Base-by-base conservation (phyloP, 2,113 vertebrate species). In the Corvus cornix region DNA sequence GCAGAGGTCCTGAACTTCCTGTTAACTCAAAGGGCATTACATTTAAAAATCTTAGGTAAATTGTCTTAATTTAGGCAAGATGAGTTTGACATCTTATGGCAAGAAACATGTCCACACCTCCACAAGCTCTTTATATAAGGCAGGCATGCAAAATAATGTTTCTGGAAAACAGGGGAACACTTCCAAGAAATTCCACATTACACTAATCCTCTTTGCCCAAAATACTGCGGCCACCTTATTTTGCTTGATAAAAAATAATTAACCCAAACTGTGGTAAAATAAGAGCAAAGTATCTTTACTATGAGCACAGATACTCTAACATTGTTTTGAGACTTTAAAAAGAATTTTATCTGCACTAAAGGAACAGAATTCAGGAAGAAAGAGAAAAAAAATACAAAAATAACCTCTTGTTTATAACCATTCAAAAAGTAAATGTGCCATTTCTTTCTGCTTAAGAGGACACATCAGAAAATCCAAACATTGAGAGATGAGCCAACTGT, bases 361-460 rank as follows among this genome's bases (percentile, higher is more conserved):
- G 55, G 14, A 89, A 83, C 21, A 93, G 22, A 78, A 80, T 86
- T 89, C 30, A 85, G 44, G 17, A 63, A 53, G 8, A 16, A 51
- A 31, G 9, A 30, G 12, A 41, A 41, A 41, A 39, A 17, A 24
- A 12, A 37, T 5, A 67, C 9, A 68, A 81, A 90, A 85, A 91
- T 63, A 84, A 33, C 18, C 28, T 89, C 31, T 73, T 96, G 62
- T 79, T 82, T 94, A 82, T 89, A 89, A 69, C n/a, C 58, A 66
- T 76, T 87, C 53, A 82, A 84, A 89, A 97, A 95, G 79, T 56
- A 95, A 96, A 91, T 87, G 77, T 76, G 78, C 74, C 66, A 24
- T 95, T 96, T 89, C 56, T 81, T 94, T 91, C 81, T 95, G 86
- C 89, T 92, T 94, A 87, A 85, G 52, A 80, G 5, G 35, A 73